Conservation (phyloP, 2,797 vertebrate species). For the Tokudaia tokunoshimensis region DNA sequence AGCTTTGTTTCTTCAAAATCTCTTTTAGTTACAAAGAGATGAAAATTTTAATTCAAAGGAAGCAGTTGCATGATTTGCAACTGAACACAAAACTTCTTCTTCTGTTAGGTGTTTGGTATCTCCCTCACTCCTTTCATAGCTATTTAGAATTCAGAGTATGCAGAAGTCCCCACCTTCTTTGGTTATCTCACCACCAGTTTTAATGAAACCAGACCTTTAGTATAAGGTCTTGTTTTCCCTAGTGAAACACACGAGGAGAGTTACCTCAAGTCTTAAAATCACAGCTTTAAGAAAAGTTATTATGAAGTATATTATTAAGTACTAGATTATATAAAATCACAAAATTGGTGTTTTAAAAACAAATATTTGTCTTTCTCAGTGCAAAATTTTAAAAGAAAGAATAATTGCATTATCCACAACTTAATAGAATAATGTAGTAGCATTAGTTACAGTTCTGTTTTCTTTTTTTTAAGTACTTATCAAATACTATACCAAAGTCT, state of each 20-base stretch:
- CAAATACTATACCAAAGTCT: constrained; percentile 16
- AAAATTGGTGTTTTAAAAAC: background rate
- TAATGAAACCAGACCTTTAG: background rate
- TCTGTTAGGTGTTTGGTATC: background rate
- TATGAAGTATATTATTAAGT: background rate
- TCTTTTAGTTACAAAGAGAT: constrained; percentile 59
- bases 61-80: constrained; percentile 60
- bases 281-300: background rate
- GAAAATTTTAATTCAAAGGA: constrained; percentile 73
- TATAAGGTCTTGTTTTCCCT: constrained; percentile 14
- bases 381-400: constrained; percentile 46
- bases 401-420: constrained; percentile 11
- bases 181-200: background rate
- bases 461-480: constrained; percentile 38
- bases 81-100: constrained; percentile 17
- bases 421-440: constrained; percentile 42
- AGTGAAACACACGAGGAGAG: background rate
- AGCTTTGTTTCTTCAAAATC: constrained; percentile 69
- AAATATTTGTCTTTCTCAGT: constrained; percentile 48
- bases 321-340: background rate
- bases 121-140: background rate
- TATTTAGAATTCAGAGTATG: background rate
- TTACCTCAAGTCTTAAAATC: background rate
- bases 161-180: background rate
- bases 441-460: constrained; percentile 24